These are phyloP conservation scores for Phoenicopterus ruber DNA, from an alignment of 2,113 vertebrate genomes.

Conservation along the genomic window DNA sequence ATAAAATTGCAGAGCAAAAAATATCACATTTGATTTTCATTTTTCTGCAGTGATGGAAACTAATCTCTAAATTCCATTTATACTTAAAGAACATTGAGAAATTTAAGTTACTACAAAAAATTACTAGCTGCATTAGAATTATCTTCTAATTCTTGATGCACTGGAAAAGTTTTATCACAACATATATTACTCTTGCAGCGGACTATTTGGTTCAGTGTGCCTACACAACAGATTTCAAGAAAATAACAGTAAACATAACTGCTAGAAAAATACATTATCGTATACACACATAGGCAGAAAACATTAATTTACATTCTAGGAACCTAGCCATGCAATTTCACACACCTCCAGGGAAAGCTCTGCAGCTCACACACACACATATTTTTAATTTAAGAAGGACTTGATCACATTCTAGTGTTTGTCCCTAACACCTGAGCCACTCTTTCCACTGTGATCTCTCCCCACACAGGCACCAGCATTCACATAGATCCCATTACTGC, in stretches of 20 bases:
- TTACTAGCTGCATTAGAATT: not conserved
- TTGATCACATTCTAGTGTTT: not conserved
- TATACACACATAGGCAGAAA: not conserved
- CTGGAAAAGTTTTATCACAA: not conserved
- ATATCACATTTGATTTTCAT: rapidly evolving
- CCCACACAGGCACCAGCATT: not conserved
- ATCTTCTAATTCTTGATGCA: not conserved
- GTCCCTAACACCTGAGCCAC: rapidly evolving
- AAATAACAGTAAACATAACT: not conserved
- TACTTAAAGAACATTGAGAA: not conserved
- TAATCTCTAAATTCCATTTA: not conserved
- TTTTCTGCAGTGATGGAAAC: not conserved
- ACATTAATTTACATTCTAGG: not conserved
- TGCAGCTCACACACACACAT: not conserved
- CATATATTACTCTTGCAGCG: not conserved
- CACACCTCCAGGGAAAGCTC: not conserved
- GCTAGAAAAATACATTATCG: not conserved
- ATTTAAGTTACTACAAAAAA: not conserved
- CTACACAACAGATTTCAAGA: not conserved
- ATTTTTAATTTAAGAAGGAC: not conserved
- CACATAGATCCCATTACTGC: not conserved
- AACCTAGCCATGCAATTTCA: not conserved
- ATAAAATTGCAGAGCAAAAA: not conserved
- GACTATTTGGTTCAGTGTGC: not conserved
- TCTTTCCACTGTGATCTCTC: not conserved